Evolutionary conservation across 2,888 invertebrate species (phyloP).

Genomic region (Malacosoma neustria): DNA sequence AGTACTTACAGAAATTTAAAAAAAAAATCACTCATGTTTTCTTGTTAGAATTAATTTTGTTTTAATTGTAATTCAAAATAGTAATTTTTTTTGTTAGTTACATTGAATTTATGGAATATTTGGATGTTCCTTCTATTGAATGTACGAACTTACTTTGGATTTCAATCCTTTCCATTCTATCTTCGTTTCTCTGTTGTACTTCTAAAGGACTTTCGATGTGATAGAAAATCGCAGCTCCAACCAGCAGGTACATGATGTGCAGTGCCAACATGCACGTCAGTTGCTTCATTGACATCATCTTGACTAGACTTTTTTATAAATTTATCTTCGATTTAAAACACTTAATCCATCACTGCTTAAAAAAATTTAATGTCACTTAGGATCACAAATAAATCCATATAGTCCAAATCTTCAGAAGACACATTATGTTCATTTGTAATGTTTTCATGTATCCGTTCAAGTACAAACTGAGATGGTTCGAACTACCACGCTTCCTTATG

Average conservation of each 20-base stretch:
- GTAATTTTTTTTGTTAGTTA: too few relatives aligned
- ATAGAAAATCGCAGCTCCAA: slow-evolving; percentile 91
- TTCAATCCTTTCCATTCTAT: slow-evolving; percentile 77
- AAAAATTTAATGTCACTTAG: slow-evolving; percentile 18
- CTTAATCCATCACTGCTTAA: slow-evolving; percentile 22
- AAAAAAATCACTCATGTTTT: too few relatives aligned
- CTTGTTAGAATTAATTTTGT: too few relatives aligned
- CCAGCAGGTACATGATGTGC: slow-evolving; percentile 83
- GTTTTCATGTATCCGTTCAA: slow-evolving; percentile 29
- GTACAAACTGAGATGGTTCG: slow-evolving; percentile 21
- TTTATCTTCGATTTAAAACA: slow-evolving; percentile 10
- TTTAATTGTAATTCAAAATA: too few relatives aligned
- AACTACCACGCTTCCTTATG: slow-evolving; percentile 23
- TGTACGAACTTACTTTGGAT: slow-evolving; percentile 85
- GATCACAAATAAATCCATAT: slow-evolving; percentile 45
- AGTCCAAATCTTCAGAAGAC: slow-evolving; percentile 30
- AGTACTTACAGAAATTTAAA: too few relatives aligned
- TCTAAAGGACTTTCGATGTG: slow-evolving; percentile 86
- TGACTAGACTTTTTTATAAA: slow-evolving; percentile 40
- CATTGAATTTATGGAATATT: too few relatives aligned
- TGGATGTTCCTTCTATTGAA: too few relatives aligned
- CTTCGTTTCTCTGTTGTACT: slow-evolving; percentile 71
- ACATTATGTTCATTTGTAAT: slow-evolving; percentile 27
- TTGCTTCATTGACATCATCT: slow-evolving; percentile 87
- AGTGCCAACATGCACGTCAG: slow-evolving; percentile 83